A percentile compares a stretch with the other conserved stretches of the same genome.
These are phyloP conservation scores for Dipodomys spectabilis DNA, from an alignment of 2,113 vertebrate genomes.

Conservation along the genomic window DNA sequence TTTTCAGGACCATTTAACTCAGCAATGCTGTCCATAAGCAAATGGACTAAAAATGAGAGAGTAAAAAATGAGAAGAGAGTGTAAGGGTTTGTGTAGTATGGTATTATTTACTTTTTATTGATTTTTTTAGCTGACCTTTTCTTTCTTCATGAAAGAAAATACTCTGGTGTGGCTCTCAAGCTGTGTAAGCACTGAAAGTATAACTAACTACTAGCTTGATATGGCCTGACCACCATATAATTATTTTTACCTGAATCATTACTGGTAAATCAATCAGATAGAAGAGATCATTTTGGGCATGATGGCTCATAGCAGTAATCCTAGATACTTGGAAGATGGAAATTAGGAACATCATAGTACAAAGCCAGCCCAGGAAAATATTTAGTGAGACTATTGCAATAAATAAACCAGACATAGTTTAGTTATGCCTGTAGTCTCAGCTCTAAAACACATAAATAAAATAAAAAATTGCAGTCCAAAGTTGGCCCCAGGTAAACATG, in stretches of 20 bases:
- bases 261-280: background rate
- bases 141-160: background rate
- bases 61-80: background rate
- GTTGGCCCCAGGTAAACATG: too few species aligned
- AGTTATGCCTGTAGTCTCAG: too few species aligned
- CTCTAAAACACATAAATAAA: too few species aligned
- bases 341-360: too few species aligned
- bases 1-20: background rate
- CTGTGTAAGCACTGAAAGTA: background rate
- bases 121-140: background rate
- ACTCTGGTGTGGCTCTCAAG: background rate
- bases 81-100: background rate
- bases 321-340: too few species aligned
- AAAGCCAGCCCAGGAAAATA: too few species aligned
- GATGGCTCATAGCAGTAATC: too few species aligned
- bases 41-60: background rate
- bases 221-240: background rate
- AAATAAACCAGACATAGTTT: too few species aligned
- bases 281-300: background rate
- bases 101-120: background rate
- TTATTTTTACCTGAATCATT: background rate
- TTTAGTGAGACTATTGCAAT: too few species aligned
- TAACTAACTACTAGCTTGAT: background rate
- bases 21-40: background rate
- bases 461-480: too few species aligned